Base-by-base conservation (phyloP, 2,113 vertebrate genomes). In the Phrynosoma blainvillii region DNA sequence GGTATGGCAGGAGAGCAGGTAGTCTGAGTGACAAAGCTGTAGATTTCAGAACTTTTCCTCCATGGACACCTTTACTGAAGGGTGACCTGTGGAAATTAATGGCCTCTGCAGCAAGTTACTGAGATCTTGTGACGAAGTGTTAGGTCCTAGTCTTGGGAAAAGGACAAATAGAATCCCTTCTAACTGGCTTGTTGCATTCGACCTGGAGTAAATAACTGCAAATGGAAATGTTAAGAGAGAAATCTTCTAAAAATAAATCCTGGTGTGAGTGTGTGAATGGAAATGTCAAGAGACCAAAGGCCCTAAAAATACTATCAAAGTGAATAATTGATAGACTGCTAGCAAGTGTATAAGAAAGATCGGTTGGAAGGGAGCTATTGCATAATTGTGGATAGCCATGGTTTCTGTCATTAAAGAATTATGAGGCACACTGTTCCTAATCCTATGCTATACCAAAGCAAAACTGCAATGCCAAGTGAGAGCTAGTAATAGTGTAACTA, bases 141-240 rank as follows among this genome's bases (percentile, higher is more conserved):
- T 21, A 90, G 82, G 88, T 78, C 84, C 36, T 59, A 85, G 32
- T 91, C 65, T 56, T 42, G 11, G 89, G 91, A 79, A 88, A 0
- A 1, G 56, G 74, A 0, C 14, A 91, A 77, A 89, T 91, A 89
- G 93, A 92, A 91, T 92, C 89, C 89, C 92, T 90, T 91, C 91
- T 84, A 88, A 56, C 89, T 3, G 0, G 18, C 88, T 47, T 87
- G 88, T 68, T 0, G 1, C 54, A 0, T 88, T 82, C 92, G 86
- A 85, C 86, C 91, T 82, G 74, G 91, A 90, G 93, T 91, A 94
- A 95, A 95, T 92, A 94, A 93, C 85, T 12, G 25, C 2, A 89
- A 92, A 94, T 94, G 93, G 77, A 95, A 94, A 93, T 92, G 91
- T 95, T 93, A 91, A 54, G 73, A 82, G 86, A 86, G 82, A 66